Evolutionary conservation across 2,888 invertebrate species (phyloP).

Genomic region (Panopea generosa): DNA sequence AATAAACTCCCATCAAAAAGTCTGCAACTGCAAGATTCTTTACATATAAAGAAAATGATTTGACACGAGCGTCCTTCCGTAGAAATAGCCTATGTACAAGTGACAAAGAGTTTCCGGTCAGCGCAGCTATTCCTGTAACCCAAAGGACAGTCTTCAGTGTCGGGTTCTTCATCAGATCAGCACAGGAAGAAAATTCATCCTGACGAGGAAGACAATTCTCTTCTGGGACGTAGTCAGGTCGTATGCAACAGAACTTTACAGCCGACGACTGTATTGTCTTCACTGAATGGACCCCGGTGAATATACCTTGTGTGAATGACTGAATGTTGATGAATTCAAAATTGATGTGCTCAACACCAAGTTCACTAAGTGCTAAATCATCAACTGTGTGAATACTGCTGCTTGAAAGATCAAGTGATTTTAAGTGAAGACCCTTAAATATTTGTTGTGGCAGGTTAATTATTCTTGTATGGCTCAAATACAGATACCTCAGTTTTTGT

Average conservation of each 20-base stretch:
- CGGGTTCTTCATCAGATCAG: constrained; percentile 65
- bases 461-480: too few relatives aligned
- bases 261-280: too few relatives aligned
- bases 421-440: too few relatives aligned
- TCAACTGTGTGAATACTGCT: too few relatives aligned
- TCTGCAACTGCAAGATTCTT: constrained; percentile 56
- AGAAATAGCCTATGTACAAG: constrained; percentile 40
- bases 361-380: constrained; percentile 12
- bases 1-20: constrained; percentile 41
- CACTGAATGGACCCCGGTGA: constrained; percentile 13
- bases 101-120: constrained; percentile 59
- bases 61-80: constrained; percentile 29
- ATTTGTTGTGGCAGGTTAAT: too few relatives aligned
- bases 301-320: constrained; percentile 10
- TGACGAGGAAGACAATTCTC: constrained; percentile 60
- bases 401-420: too few relatives aligned
- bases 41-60: constrained; percentile 54
- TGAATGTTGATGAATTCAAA: constrained; percentile 5
- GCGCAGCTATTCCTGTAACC: constrained; percentile 60
- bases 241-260: constrained; percentile 21
- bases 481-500: too few relatives aligned
- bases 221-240: constrained; percentile 36
- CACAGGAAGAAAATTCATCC: constrained; percentile 57
- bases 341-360: constrained; percentile 5
- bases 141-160: constrained; percentile 59